A percentile compares a stretch with the other conserved stretches of the same genome.
These are phyloP conservation scores for Odontocerum albicorne DNA, from an alignment of 2,888 invertebrate genomes.

Conservation along the genomic window DNA sequence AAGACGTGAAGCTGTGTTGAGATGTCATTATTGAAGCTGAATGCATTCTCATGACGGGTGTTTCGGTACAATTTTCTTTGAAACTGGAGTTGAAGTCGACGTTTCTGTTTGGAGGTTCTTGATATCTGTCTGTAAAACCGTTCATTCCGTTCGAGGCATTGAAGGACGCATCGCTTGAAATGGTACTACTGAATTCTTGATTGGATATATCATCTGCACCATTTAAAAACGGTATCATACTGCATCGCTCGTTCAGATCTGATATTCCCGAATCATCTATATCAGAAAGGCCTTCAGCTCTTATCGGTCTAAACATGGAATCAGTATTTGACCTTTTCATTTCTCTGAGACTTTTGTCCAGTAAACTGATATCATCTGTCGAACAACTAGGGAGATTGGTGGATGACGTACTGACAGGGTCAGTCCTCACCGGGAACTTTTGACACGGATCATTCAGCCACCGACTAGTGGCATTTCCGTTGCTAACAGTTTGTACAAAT, in stretches of 20 bases:
- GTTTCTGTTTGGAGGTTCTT: slow-evolving; percentile 2
- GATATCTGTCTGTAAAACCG: slow-evolving; percentile 12
- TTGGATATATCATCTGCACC: slow-evolving; percentile 14
- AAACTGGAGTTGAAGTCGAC: slow-evolving; percentile 1
- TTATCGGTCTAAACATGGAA: slow-evolving; percentile 28
- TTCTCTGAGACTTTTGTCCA: neutral
- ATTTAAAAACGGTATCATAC: slow-evolving; percentile 15
- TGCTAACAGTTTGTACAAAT: slow-evolving; percentile 36
- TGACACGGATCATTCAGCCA: slow-evolving; percentile 59
- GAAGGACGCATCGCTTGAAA: slow-evolving; percentile 52
- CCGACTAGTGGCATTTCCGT: slow-evolving; percentile 54
- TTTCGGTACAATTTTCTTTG: slow-evolving; percentile 2
- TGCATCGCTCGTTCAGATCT: slow-evolving; percentile 8
- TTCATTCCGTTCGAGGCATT: slow-evolving; percentile 46
- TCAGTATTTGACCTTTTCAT: slow-evolving; percentile 15
- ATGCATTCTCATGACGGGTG: slow-evolving; percentile 5
- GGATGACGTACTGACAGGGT: slow-evolving; percentile 28
- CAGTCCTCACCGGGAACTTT: slow-evolving; percentile 43
- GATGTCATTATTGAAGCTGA: slow-evolving; percentile 20
- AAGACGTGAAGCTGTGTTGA: slow-evolving; percentile 25
- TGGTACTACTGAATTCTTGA: slow-evolving; percentile 18
- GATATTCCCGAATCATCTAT: slow-evolving; percentile 21
- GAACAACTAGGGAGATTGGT: slow-evolving; percentile 44
- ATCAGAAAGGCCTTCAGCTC: slow-evolving; percentile 14
- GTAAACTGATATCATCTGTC: slow-evolving; percentile 41